Percentiles rank a stretch among this genome's conserved stretches.
Conservation (phyloP, 2,113 vertebrate species). For the Proterorhinus semilunaris region DNA sequence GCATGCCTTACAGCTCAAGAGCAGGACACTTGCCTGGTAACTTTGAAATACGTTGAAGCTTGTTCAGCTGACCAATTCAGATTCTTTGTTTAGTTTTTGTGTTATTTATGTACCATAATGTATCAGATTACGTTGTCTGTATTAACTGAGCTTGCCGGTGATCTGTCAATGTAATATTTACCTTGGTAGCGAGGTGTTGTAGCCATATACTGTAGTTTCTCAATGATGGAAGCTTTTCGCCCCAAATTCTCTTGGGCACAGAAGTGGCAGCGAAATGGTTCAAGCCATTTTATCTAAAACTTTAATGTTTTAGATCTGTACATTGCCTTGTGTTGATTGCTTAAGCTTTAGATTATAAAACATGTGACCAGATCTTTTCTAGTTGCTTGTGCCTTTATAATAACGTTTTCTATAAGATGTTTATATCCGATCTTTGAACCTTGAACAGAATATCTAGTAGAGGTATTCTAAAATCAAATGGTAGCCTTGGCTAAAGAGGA, state of each 20-base stretch:
- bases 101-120: conserved; percentile 33
- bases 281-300: conserved; percentile 26
- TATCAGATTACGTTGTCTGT: conserved; percentile 28
- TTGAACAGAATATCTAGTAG: conserved; percentile 30
- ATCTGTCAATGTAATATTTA: not conserved
- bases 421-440: conserved; percentile 7
- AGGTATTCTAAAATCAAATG: conserved; percentile 15
- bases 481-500: not conserved
- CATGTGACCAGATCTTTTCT: conserved; percentile 42
- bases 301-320: conserved; percentile 28
- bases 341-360: conserved; percentile 26
- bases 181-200: conserved; percentile 45
- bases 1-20: conserved; percentile 48
- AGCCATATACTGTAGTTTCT: conserved; percentile 22
- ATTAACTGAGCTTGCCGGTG: conserved; percentile 23
- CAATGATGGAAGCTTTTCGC: conserved; percentile 23
- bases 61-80: not conserved
- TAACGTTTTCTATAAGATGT: not conserved
- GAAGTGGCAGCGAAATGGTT: conserved; percentile 8
- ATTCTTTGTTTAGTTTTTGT: not conserved
- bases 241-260: conserved; percentile 6
- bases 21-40: conserved; percentile 6
- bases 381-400: conserved; percentile 48
- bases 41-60: not conserved
- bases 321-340: conserved; percentile 9